Evolutionary conservation across 2,888 invertebrate species (phyloP), one percentile per base, ranked within the genome.

Genomic region (Pandemis heparana): DNA sequence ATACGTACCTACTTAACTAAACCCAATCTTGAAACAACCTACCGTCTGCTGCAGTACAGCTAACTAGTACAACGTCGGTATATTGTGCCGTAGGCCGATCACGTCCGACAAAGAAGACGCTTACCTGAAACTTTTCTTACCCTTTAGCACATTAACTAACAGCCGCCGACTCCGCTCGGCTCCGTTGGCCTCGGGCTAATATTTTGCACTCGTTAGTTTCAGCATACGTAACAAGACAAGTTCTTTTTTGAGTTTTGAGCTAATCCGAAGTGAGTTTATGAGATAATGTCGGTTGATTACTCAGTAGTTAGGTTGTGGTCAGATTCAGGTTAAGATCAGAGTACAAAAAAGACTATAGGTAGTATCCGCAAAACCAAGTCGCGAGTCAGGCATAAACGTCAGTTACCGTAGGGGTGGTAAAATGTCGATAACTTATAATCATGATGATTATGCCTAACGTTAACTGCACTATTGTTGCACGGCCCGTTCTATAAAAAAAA

Each of bases 71-170:
- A 7, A 14, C 62, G 72, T 74, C 82, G 82, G 78, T 77, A 75
- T 79, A 82, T 51, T 6, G 68, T 85, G 84, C 80, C 79, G 87
- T 85, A 94, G 84, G 88, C 94, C 70, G 87, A 83, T 91, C 94
- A 94, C 94, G 94, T 93, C 77, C 82, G 82, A 79, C 84, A 83
- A 88, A 89, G 92, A 92, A 92, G 91, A 90, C 92, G 93, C 92
- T 92, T 91, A 93, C 93, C 92, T 92, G 92, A 91, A 92, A 92
- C 89, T 92, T 92, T 92, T 89, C 88, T 84, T 90, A 89, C 89
- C 92, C 89, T 91, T 92, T 91, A 90, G 89, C 92, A 89, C 93
- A 92, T 94, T 94, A 93, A 91, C 92, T 84, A 86, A 89, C 87
- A 84, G 79, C 81, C 81, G 85, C 82, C 80, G 84, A 82, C 83